A percentile compares a stretch with the other conserved stretches of the same genome.
Conservation (phyloP, 2,113 vertebrate genomes). For the Panthera leo region DNA sequence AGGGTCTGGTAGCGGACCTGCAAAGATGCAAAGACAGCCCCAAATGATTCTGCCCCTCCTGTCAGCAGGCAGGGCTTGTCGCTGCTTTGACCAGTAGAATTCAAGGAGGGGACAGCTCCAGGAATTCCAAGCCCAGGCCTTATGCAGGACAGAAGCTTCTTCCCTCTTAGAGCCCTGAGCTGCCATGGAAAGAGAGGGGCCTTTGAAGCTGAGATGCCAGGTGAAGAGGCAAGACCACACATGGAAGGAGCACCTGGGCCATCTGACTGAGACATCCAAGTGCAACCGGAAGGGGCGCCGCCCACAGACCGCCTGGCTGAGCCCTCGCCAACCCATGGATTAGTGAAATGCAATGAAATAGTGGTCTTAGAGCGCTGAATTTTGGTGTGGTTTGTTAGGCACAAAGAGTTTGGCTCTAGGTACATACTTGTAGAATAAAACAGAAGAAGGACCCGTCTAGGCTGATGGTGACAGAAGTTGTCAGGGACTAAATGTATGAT, state of each 20-base stretch:
- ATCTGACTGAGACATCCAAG: not conserved
- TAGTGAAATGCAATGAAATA: not conserved
- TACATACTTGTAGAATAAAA: not conserved
- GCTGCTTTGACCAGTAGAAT: not conserved
- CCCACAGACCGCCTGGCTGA: not conserved
- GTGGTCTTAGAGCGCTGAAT: not conserved
- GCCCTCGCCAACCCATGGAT: not conserved
- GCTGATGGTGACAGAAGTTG: not conserved
- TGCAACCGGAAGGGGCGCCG: not conserved
- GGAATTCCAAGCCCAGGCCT: fast-evolving
- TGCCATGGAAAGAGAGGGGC: not conserved
- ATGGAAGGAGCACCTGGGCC: not conserved
- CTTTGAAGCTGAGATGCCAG: not conserved
- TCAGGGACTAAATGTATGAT: not conserved
- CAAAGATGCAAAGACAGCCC: not conserved
- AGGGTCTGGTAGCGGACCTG: not conserved
- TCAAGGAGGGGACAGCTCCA: fast-evolving
- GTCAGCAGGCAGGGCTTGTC: not conserved
- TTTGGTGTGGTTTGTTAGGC: not conserved
- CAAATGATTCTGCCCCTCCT: not conserved
- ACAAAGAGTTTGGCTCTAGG: not conserved
- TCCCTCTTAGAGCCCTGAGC: not conserved
- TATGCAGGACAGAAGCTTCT: not conserved
- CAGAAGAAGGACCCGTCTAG: not conserved
- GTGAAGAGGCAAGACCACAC: not conserved